Evolutionary conservation across 2,113 vertebrate species (phyloP).

Genomic region (Xerus inauris): DNA sequence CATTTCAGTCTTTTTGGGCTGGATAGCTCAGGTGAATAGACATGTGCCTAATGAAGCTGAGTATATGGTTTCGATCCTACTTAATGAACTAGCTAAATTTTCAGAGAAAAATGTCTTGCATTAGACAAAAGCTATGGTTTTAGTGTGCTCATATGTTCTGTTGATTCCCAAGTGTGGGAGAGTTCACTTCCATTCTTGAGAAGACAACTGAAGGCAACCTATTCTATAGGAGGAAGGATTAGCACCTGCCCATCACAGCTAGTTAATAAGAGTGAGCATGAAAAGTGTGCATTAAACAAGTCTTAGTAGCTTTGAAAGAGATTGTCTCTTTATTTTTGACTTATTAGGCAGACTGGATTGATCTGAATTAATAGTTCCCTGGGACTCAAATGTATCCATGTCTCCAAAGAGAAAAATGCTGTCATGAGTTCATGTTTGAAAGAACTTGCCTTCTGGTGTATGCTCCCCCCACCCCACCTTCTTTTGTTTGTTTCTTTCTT

Average conservation of each 20-base stretch:
- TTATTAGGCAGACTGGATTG: background rate
- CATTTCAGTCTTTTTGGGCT: slow-evolving; percentile 29
- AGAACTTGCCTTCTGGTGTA: background rate
- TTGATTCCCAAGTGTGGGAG: slow-evolving; percentile 28
- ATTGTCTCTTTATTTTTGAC: background rate
- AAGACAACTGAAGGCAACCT: background rate
- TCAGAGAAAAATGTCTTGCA: slow-evolving; percentile 63
- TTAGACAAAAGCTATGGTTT: slow-evolving; percentile 59
- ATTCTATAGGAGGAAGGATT: background rate
- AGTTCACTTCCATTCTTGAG: background rate
- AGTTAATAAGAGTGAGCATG: background rate
- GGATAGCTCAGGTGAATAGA: slow-evolving; percentile 34
- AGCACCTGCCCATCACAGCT: background rate
- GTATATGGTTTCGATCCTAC: slow-evolving; percentile 60
- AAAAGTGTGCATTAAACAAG: background rate
- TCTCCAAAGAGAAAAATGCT: background rate
- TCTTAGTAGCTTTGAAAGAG: background rate
- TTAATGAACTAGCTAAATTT: slow-evolving; percentile 71
- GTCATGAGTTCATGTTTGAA: background rate
- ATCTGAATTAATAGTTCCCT: background rate
- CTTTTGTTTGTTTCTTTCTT: too few species aligned
- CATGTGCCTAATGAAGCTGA: slow-evolving; percentile 66
- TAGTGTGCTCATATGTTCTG: slow-evolving; percentile 28
- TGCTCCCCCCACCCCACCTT: rapidly evolving
- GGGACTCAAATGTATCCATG: background rate